Conservation (phyloP, 2,113 vertebrate species). For the Rafetus swinhoei region DNA sequence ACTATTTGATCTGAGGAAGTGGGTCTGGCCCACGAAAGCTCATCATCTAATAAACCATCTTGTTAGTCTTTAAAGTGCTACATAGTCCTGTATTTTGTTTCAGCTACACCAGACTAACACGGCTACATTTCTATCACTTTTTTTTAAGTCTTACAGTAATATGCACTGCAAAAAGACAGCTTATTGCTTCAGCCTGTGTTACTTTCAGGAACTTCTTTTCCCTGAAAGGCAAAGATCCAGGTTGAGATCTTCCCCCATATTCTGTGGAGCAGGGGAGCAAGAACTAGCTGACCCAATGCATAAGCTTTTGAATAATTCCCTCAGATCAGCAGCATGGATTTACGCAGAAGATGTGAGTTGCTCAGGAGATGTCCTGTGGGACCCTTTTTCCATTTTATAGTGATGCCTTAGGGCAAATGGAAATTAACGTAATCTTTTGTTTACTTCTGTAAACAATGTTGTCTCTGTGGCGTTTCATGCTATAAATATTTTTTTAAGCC, state of each 20-base stretch:
- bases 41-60: too few species aligned
- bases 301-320: neutral
- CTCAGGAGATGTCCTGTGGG: neutral
- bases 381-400: neutral
- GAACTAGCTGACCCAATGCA: neutral
- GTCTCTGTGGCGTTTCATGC: neutral
- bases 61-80: too few species aligned
- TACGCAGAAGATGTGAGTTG: conserved; percentile 6
- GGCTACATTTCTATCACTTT: too few species aligned
- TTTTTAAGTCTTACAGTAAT: neutral
- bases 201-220: rapidly evolving
- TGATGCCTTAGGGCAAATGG: neutral
- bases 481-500: conserved; percentile 47
- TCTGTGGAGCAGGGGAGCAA: neutral
- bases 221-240: neutral
- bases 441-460: conserved; percentile 4
- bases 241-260: neutral
- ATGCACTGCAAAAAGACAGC: neutral
- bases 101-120: too few species aligned
- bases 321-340: neutral
- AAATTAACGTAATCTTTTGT: conserved; percentile 6
- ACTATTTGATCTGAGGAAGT: too few species aligned
- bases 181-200: neutral
- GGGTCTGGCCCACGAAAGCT: too few species aligned
- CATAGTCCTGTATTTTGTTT: too few species aligned